Evolutionary conservation across 2,113 vertebrate genomes (phyloP).

Genomic region (Stigmatopora nigra): DNA sequence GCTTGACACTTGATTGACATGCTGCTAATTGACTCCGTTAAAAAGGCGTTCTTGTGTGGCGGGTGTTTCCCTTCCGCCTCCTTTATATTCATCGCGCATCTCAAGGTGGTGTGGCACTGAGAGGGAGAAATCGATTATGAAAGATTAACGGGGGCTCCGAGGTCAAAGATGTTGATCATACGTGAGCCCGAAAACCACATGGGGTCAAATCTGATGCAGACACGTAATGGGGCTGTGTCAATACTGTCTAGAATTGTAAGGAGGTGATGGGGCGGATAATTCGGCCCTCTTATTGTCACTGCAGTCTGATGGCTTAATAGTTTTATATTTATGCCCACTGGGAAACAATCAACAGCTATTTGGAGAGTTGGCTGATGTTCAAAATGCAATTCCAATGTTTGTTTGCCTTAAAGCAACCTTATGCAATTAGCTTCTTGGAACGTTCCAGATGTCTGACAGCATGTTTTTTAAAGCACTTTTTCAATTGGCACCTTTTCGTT

Average conservation of each 20-base stretch:
- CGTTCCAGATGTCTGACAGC: not conserved
- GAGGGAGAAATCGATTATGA: conserved; percentile 50
- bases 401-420: conserved; percentile 13
- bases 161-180: conserved; percentile 47
- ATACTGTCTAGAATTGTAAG: conserved; percentile 9
- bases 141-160: conserved; percentile 42
- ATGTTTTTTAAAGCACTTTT: not conserved
- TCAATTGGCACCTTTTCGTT: not conserved
- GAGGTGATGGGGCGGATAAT: conserved; percentile 16
- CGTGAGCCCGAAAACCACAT: conserved; percentile 38
- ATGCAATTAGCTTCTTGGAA: not conserved
- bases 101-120: conserved; percentile 62
- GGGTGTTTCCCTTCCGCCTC: conserved; percentile 41
- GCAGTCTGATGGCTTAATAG: conserved; percentile 33
- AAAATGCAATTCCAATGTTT: conserved; percentile 9
- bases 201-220: conserved; percentile 27
- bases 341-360: conserved; percentile 40
- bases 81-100: conserved; percentile 60
- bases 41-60: conserved; percentile 27
- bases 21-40: conserved; percentile 33
- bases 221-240: conserved; percentile 10
- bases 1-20: conserved; percentile 23
- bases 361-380: conserved; percentile 23
- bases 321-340: conserved; percentile 31
- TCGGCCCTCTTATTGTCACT: conserved; percentile 26